Evolutionary conservation across 2,797 vertebrate genomes (phyloP).

Genomic region (Ispidina lecontei): DNA sequence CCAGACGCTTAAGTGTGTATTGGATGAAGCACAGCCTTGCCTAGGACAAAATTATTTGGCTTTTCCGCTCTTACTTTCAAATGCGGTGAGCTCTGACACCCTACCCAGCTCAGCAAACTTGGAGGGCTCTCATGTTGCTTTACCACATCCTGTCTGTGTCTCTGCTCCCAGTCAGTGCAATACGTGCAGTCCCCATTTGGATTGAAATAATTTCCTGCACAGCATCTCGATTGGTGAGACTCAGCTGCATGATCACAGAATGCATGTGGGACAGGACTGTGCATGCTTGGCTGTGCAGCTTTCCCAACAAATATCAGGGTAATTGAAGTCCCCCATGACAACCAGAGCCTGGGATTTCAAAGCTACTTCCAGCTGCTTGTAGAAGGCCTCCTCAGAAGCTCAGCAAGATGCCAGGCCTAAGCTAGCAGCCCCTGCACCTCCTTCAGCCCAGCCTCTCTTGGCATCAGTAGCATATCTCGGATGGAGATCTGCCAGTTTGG

Average conservation of each 20-base stretch:
- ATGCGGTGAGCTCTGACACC: neutral
- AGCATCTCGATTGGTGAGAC: neutral
- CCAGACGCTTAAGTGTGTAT: neutral
- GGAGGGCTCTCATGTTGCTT: neutral
- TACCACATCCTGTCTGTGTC: neutral
- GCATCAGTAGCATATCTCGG: accelerated
- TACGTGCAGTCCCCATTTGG: neutral
- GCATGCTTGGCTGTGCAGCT: too few species aligned
- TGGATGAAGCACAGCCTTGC: neutral
- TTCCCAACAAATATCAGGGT: too few species aligned
- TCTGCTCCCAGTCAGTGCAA: neutral
- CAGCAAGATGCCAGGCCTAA: neutral
- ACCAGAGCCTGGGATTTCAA: too few species aligned
- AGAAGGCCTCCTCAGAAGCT: neutral
- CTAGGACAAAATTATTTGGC: neutral
- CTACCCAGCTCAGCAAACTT: neutral
- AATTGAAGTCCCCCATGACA: too few species aligned
- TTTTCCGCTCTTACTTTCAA: neutral
- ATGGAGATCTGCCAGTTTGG: neutral
- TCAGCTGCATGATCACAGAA: neutral
- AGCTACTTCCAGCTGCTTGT: too few species aligned
- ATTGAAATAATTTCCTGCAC: neutral
- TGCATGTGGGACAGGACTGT: too few species aligned
- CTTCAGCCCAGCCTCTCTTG: neutral
- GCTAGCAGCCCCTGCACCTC: neutral